Evolutionary conservation across 1,140 invertebrate species (phyloP), one percentile per base, ranked within the genome.

Genomic region (Zaprionus kolodkinae): DNA sequence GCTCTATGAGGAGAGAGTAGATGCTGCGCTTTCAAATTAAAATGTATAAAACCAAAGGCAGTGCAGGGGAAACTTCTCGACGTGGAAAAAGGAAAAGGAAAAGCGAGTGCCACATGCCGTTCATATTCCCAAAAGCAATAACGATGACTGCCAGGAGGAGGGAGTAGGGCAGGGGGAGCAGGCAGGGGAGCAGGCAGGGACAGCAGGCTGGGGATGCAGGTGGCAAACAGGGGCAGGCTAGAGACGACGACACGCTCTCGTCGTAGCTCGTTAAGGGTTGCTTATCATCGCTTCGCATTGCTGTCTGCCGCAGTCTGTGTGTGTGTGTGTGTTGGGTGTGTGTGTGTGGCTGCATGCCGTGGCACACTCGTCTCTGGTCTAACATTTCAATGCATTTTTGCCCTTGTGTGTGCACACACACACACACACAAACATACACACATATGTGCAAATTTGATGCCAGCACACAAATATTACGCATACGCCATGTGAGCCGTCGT

Each of bases 71-170:
- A 55, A 15, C 27, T 54, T n/a, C n/a, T 36, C 11, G 25, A 35
- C 13, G 38, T 63, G 43, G 55, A 70, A 88, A 78, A 88, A 54
- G 43, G 55, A 70, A 88, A 78, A 88, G 57, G 71, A 72, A 60
- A 72, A 15, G 56, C 21, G 35, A 76, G 67, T 71, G 73, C 43
- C 70, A 73, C 85, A 88, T 87, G 80, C 77, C 78, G 77, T 80
- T 76, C 84, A 80, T 81, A 88, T 81, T 88, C 85, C 85, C 85
- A 85, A 89, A 89, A 84, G 85, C 85, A 88, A 88, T 88, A 88
- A 88, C 85, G 85, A 89, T 89, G 85, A 81, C 85, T 15, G 40
- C 40, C 6, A 45, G 40, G 7, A 6, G 40, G n/a, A 43, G 12
- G 13, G 0, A n/a, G 13, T 2, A 1, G 40, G 3, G 40, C 2